These are phyloP conservation scores for Lysandra coridon DNA, from an alignment of 2,888 invertebrate species.

Conservation along the genomic window DNA sequence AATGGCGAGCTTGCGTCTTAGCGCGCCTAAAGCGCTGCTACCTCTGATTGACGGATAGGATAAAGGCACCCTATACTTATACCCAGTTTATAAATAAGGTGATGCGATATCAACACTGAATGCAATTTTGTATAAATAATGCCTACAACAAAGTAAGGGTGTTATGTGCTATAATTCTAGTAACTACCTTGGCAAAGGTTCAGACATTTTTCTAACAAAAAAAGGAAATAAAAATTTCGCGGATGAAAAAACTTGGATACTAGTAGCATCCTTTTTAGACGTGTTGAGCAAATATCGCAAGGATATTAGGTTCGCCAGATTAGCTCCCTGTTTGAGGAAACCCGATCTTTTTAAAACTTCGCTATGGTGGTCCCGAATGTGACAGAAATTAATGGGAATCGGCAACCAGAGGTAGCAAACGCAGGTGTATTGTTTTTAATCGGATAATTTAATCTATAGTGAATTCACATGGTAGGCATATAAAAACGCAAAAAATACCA, in stretches of 20 bases:
- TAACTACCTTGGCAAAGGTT: background rate
- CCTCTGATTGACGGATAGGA: constrained; percentile 40
- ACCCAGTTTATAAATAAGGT: constrained; percentile 42
- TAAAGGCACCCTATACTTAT: constrained; percentile 41
- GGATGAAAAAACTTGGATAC: background rate
- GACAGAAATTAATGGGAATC: constrained; percentile 10
- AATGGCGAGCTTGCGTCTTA: constrained; percentile 32
- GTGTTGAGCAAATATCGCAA: constrained; percentile 2
- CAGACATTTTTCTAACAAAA: background rate
- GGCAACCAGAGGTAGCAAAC: background rate
- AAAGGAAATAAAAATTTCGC: background rate
- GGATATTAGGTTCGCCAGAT: background rate
- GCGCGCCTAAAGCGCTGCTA: constrained; percentile 37
- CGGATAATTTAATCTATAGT: background rate
- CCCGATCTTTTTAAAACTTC: background rate
- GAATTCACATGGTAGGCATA: too few relatives aligned
- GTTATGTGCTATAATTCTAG: background rate
- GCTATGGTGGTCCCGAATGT: background rate
- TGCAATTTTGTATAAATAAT: constrained; percentile 32
- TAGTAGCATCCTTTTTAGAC: background rate
- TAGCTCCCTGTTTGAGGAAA: constrained; percentile 17
- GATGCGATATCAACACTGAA: constrained; percentile 40
- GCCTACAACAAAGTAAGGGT: constrained; percentile 26
- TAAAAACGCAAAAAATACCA: too few relatives aligned
- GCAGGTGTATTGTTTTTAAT: background rate